Conservation (phyloP, 2,113 vertebrate species). For the Nasalis larvatus region DNA sequence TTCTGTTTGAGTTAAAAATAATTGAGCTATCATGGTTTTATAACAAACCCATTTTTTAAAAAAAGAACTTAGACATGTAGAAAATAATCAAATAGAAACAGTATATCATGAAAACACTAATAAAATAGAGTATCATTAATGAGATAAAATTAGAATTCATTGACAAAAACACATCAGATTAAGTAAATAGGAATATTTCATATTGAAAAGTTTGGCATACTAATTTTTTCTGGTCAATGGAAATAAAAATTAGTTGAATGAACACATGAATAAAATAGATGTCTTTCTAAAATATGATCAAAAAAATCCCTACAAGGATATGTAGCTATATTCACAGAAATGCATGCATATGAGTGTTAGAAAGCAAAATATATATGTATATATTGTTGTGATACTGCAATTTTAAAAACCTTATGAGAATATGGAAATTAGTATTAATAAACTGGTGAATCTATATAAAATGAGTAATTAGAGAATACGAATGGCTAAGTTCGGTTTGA, state of each 20-base stretch:
- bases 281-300: background rate
- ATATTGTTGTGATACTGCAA: too few relatives aligned
- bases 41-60: background rate
- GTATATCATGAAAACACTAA: background rate
- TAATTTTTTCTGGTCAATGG: background rate
- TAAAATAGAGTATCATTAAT: background rate
- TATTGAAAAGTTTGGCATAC: background rate
- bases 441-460: background rate
- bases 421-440: background rate
- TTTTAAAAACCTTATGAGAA: background rate
- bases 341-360: background rate
- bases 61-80: background rate
- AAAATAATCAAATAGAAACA: background rate
- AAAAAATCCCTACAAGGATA: background rate
- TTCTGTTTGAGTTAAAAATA: background rate
- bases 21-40: background rate
- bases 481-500: background rate
- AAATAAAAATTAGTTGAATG: background rate
- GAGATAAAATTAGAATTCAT: background rate
- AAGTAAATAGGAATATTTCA: background rate
- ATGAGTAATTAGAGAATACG: background rate
- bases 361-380: too few relatives aligned
- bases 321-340: background rate
- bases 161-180: background rate
- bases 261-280: background rate